These are phyloP conservation scores for Felis chaus DNA, from an alignment of 2,113 vertebrate species.

Conservation along the genomic window DNA sequence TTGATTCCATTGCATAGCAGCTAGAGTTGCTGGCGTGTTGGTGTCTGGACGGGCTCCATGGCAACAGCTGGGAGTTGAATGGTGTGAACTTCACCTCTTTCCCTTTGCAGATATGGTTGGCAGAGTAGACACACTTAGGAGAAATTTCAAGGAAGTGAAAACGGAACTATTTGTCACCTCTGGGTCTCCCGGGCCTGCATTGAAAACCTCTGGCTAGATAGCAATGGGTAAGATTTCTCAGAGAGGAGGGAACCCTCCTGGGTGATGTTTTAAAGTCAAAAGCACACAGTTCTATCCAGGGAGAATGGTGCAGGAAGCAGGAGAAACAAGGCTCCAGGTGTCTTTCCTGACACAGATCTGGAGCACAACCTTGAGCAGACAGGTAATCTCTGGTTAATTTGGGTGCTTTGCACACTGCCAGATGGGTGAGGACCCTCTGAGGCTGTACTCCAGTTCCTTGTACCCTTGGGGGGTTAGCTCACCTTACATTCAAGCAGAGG, in stretches of 20 bases:
- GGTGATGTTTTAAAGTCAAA: neutral
- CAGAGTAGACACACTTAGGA: slow-evolving; percentile 51
- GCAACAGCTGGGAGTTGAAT: slow-evolving; percentile 69
- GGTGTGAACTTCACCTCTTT: slow-evolving; percentile 66
- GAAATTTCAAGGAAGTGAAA: slow-evolving; percentile 56
- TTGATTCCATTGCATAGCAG: slow-evolving; percentile 56
- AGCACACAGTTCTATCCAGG: neutral
- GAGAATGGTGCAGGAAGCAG: neutral
- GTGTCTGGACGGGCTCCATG: slow-evolving; percentile 68
- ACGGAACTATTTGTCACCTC: slow-evolving; percentile 57
- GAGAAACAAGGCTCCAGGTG: neutral
- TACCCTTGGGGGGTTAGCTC: neutral
- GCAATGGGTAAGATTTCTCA: neutral
- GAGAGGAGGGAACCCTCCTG: neutral
- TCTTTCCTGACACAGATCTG: neutral
- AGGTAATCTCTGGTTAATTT: neutral
- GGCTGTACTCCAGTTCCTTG: neutral
- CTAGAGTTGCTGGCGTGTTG: neutral
- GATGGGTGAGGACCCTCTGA: neutral
- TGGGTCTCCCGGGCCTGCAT: slow-evolving; percentile 43
- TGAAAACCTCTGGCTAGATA: neutral
- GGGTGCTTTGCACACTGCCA: neutral
- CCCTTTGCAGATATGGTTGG: slow-evolving; percentile 35
- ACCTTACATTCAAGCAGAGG: neutral
- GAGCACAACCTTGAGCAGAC: neutral